Percentiles rank a stretch among this genome's conserved stretches.
These are phyloP conservation scores for Oreochromis aureus DNA, from an alignment of 2,113 vertebrate species.

Conservation along the genomic window DNA sequence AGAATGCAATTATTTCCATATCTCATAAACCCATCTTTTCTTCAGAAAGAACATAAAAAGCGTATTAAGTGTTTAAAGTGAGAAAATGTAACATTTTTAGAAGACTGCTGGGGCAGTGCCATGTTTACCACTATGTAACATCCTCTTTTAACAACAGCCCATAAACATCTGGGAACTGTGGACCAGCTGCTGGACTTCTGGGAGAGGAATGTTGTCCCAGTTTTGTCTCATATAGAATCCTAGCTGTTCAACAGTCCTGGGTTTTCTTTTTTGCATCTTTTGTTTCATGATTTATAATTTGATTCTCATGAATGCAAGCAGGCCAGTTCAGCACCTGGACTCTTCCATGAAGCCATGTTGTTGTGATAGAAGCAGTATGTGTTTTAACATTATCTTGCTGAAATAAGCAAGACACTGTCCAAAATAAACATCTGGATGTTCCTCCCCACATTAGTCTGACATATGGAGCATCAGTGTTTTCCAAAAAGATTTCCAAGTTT, in stretches of 20 bases:
- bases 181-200: not conserved
- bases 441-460: rapidly evolving
- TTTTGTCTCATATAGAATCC: not conserved
- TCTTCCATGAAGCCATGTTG: not conserved
- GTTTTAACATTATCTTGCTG: not conserved
- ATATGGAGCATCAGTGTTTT: not conserved
- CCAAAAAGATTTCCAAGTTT: not conserved
- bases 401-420: rapidly evolving
- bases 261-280: not conserved
- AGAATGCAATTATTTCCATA: not conserved
- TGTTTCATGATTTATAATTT: not conserved
- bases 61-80: not conserved
- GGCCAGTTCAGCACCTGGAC: not conserved
- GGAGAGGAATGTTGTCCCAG: not conserved
- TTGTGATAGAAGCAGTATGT: not conserved
- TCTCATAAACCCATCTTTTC: not conserved
- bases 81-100: not conserved
- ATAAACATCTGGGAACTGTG: not conserved
- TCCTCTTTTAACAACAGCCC: not conserved
- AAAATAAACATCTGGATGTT: not conserved
- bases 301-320: rapidly evolving
- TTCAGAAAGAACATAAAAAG: not conserved
- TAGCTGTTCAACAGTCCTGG: rapidly evolving
- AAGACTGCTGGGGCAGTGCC: rapidly evolving
- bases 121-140: not conserved